Base-by-base conservation (phyloP, 2,888 invertebrate species). In the Lissonota sp. region DNA sequence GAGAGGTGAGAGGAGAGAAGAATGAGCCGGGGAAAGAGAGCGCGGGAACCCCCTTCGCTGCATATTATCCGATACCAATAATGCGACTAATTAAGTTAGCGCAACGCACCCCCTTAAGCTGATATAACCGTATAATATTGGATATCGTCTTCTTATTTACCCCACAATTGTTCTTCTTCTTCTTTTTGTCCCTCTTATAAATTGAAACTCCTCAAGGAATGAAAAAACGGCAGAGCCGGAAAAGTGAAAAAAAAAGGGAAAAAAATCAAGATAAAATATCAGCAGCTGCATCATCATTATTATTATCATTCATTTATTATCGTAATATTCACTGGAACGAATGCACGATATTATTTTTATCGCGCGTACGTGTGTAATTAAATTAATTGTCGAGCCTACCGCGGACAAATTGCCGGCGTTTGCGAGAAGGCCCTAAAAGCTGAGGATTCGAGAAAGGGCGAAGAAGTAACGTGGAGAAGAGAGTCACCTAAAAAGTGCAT, bases 61-160 rank as follows among this genome's bases (percentile, higher is more conserved):
- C 91, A 91, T 92, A 92, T 92, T 92, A 92, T 92, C 91, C 92
- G 92, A 92, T 92, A 92, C 92, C 92, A 92, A 92, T 92, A 92
- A 92, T 92, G 91, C 92, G 89, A 88, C 91, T 92, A 92, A 92
- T 92, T 89, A 85, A 92, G 88, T 92, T 92, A 92, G 86, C 80
- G 86, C 85, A 70, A 44, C 57, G 67, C 71, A 86, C 87, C 86
- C 85, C 88, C 87, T 91, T 90, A 91, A 91, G 91, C 91, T 91
- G 92, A 92, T 91, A 91, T 91, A 26, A 89, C 89, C 89, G 90
- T 90, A 91, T 91, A 90, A 90, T 91, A 90, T 89, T 86, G 89
- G 89, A 84, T 87, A 83, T 82, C 84, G 86, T 85, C 40, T 70
- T 16, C 40, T 57, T 71, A 82, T 81, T 14, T 69, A 49, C 57